Evolutionary conservation across 2,797 vertebrate species (phyloP).

Genomic region (Sebastiscus tertius): DNA sequence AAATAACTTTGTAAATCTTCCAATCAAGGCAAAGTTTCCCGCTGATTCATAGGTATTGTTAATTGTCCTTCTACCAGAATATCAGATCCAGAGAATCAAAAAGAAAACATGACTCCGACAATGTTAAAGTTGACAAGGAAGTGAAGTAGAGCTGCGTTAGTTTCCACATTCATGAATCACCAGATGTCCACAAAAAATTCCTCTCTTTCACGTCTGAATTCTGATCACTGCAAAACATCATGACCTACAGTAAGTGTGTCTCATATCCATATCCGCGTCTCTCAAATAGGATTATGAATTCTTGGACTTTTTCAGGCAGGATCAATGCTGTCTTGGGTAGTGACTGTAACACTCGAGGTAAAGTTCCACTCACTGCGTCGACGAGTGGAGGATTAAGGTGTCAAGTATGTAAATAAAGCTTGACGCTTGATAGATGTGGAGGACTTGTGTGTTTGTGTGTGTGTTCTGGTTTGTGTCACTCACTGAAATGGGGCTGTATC

Average conservation of each 20-base stretch:
- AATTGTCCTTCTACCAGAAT: conserved; percentile 24
- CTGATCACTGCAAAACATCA: not conserved
- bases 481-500: conserved; percentile 34
- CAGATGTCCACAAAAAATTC: not conserved
- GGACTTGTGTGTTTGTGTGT: conserved; percentile 24
- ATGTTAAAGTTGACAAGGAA: conserved; percentile 55
- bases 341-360: conserved; percentile 8
- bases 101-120: conserved; percentile 36
- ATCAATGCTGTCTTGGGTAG: not conserved
- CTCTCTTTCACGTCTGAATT: not conserved
- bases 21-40: not conserved
- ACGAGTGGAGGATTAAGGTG: conserved; percentile 53
- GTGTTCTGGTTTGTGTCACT: conserved; percentile 70
- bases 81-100: conserved; percentile 30
- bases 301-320: not conserved
- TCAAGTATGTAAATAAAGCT: conserved; percentile 63
- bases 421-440: conserved; percentile 46
- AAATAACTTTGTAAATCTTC: not conserved
- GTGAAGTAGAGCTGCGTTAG: conserved; percentile 4
- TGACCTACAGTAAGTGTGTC: not conserved
- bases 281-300: not conserved
- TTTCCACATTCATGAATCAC: conserved; percentile 23
- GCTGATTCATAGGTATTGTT: conserved; percentile 49
- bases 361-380: conserved; percentile 37
- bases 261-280: not conserved